Evolutionary conservation across 2,797 vertebrate species (phyloP), one percentile per base, ranked within the genome.

Genomic region (Galaxias olidus): DNA sequence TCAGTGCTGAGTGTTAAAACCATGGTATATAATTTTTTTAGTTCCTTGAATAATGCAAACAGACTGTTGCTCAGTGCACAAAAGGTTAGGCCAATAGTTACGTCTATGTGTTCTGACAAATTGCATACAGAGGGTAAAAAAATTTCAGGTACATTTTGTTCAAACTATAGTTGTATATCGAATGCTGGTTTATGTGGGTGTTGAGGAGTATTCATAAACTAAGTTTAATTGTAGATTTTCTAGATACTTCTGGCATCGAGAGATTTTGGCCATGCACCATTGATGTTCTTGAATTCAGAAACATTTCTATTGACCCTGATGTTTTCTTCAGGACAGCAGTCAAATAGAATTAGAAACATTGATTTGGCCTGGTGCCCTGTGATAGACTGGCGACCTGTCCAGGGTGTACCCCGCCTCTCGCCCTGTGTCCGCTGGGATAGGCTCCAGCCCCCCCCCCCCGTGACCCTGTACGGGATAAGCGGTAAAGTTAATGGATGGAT

Each of bases 41-140:
- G 13, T 19, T 46, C 1, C 12, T 57, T 63, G 40, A 64, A 63
- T 67, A 67, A 65, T 59, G 15, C 53, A 55, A 58, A 11, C 40
- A 49, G 68, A 74, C 64, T 72, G 52, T 59, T 60, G 18, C 41
- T 12, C 19, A 43, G 12, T 14, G 19, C 4, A 18, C 57, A 51
- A 74, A 78, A 81, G 79, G 73, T 76, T 66, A 71, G 53, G 10
- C 18, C 20, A 9, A 40, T 68, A 17, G 19, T 54, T 15, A 72
- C 18, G 57, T 53, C 57, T 63, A 74, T 46, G 66, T 47, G 48
- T 60, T 70, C 52, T 73, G 75, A 70, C 75, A 76, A 57, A 49
- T 67, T 6, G 47, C 18, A 11, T 13, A 40, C 9, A 30, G 45
- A 30, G 20, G 17, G 19, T 18, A 52, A 4, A 52, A 52, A 19